A percentile compares a stretch with the other conserved stretches of the same genome.
Conservation (phyloP, 2,888 invertebrate species). For the Pasiphila rectangulata region DNA sequence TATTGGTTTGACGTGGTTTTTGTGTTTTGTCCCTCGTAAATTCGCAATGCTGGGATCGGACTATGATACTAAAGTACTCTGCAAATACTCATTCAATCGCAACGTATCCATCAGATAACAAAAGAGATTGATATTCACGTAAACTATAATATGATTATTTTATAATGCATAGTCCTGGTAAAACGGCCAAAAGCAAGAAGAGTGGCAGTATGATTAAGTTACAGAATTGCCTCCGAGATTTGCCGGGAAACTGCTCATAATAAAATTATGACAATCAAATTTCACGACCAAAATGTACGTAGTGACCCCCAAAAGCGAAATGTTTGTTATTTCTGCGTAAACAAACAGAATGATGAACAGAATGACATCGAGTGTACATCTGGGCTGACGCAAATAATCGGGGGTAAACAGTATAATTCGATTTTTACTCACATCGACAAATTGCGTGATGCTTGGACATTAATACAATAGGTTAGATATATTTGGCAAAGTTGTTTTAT, state of each 20-base stretch:
- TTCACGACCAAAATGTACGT: conserved; percentile 58
- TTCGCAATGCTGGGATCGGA: conserved; percentile 11
- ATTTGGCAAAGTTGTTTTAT: conserved; percentile 2
- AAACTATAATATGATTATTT: conserved; percentile 5
- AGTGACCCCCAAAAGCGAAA: conserved; percentile 67
- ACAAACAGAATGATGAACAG: conserved; percentile 75
- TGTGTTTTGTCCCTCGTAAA: conserved; percentile 37
- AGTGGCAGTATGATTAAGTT: conserved; percentile 38
- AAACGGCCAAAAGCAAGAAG: conserved; percentile 20
- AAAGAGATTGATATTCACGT: conserved; percentile 3
- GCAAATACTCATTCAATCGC: conserved; percentile 15
- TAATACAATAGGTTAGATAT: conserved; percentile 26
- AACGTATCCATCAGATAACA: conserved; percentile 6
- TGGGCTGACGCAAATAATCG: conserved; percentile 77
- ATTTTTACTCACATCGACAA: conserved; percentile 70
- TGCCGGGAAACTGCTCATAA: conserved; percentile 45
- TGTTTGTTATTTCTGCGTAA: conserved; percentile 78
- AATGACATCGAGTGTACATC: conserved; percentile 79
- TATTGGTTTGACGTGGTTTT: conserved; percentile 75
- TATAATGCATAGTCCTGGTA: conserved; percentile 3
- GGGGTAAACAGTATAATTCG: conserved; percentile 77
- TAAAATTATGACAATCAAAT: conserved; percentile 72
- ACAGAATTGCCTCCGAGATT: conserved; percentile 48
- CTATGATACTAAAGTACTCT: conserved; percentile 19
- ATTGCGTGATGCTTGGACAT: conserved; percentile 52